Percentiles rank a stretch among this genome's conserved stretches.
Conservation (phyloP, 1,140 invertebrate genomes). For the Drosophila pruinosa region DNA sequence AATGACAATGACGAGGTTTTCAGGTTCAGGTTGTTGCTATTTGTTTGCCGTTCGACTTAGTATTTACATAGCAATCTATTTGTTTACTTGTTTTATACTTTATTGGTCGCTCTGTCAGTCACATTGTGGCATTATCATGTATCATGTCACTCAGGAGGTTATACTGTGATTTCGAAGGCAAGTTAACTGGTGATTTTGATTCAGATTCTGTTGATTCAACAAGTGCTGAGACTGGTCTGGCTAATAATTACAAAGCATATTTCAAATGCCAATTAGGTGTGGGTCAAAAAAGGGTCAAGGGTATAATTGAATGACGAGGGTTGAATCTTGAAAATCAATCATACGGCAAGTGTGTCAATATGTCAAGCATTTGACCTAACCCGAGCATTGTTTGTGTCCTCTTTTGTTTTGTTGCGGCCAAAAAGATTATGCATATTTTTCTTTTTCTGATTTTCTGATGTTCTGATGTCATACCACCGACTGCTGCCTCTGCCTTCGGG, state of each 20-base stretch:
- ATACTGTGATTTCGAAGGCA: slow-evolving; percentile 34
- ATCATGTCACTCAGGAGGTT: slow-evolving; percentile 17
- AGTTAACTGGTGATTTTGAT: background rate
- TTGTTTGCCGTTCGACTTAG: slow-evolving; percentile 44
- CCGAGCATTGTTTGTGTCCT: slow-evolving; percentile 31
- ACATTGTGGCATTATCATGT: slow-evolving; percentile 54
- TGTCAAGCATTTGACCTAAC: slow-evolving; percentile 66
- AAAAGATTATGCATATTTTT: slow-evolving; percentile 39
- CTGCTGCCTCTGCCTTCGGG: slow-evolving; percentile 19
- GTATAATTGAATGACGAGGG: slow-evolving; percentile 13
- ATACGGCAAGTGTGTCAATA: slow-evolving; percentile 73
- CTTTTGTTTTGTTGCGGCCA: slow-evolving; percentile 42
- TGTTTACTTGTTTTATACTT: slow-evolving; percentile 39
- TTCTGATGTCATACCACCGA: slow-evolving; percentile 12
- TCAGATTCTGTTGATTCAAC: slow-evolving; percentile 53
- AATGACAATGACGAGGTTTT: slow-evolving; percentile 59
- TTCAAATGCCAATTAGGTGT: slow-evolving; percentile 5
- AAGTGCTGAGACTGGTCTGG: slow-evolving; percentile 35
- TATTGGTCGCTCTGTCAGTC: slow-evolving; percentile 10
- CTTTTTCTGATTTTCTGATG: background rate
- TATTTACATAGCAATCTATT: slow-evolving; percentile 64
- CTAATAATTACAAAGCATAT: slow-evolving; percentile 41
- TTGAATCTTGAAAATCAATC: slow-evolving; percentile 61
- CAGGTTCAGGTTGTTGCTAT: slow-evolving; percentile 23
- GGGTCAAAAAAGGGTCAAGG: background rate